Conservation (phyloP, 2,888 invertebrate genomes). For the Zygaena filipendulae region DNA sequence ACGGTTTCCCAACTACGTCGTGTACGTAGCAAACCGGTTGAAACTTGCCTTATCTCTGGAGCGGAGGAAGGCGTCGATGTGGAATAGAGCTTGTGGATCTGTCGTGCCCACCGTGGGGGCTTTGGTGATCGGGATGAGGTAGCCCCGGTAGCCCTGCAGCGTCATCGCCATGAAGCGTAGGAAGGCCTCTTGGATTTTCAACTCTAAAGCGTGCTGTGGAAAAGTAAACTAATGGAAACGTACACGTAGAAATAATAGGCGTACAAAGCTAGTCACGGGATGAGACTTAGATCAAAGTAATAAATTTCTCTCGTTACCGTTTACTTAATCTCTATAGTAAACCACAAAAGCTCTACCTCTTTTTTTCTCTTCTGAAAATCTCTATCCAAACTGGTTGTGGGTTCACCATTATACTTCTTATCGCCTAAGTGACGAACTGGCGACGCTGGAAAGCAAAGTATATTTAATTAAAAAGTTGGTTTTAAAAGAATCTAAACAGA, state of each 20-base stretch:
- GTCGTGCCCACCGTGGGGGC: constrained; percentile 95
- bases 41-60: constrained; percentile 85
- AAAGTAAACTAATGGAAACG: constrained; percentile 1
- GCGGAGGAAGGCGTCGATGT: constrained; percentile 88
- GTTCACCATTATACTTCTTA: constrained; percentile 60
- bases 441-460: constrained; percentile 38
- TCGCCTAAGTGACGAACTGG: constrained; percentile 50
- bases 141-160: constrained; percentile 89
- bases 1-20: too few relatives aligned
- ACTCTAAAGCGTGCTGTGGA: constrained; percentile 83
- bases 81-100: constrained; percentile 94
- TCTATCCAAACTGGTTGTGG: constrained; percentile 78
- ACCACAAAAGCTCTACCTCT: too few relatives aligned
- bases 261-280: too few relatives aligned
- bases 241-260: too few relatives aligned
- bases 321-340: too few relatives aligned
- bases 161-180: constrained; percentile 94
- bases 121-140: constrained; percentile 91
- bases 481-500: too few relatives aligned
- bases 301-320: too few relatives aligned
- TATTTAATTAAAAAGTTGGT: too few relatives aligned
- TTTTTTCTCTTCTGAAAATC: constrained; percentile 85
- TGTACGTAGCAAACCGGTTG: too few relatives aligned
- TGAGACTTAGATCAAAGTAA: too few relatives aligned
- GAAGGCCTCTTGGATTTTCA: constrained; percentile 97